Base-by-base conservation (phyloP, 2,888 invertebrate genomes). In the Endomychus coccineus region DNA sequence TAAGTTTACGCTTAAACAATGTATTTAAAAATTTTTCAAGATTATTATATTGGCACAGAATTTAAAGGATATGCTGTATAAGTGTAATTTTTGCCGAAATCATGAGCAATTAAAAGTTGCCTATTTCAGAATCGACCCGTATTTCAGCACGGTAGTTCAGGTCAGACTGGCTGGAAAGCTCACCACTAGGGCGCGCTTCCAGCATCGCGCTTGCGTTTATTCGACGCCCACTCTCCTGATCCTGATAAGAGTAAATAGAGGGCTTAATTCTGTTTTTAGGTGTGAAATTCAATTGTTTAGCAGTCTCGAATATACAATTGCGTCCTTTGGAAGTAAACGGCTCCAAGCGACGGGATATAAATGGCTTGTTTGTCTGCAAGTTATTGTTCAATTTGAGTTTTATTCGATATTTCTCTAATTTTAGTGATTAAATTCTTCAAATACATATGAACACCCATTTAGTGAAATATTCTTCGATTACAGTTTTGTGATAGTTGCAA, bases 151-250 rank as follows among this genome's bases (percentile, higher is more conserved):
- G 58, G 55, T 52, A 52, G 58, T 59, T 62, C 59, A 58, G 63
- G 62, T 62, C 62, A 62, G 59, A 62, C 61, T 63, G 54, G 45
- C 51, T 62, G 48, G 35, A 46, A 54, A 54, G 59, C 57, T 54
- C 52, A 40, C 55, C 61, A 52, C 45, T 35, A 56, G 62, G 51
- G 46, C 61, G 54, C 61, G 59, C 55, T 46, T 31, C 4, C 9
- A 14, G n/a, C 10, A 16, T 34, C 36, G 50, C 56, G 55, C 55
- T 44, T 44, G 55, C 54, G 55, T 51, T 36, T 34, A 30, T 27
- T 34, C 39, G 36, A 27, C 49, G 49, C 50, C 52, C 50, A 49
- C 50, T 46, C 38, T 35, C 16, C 15, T 21, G 46, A 39, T 28
- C 24, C 36, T 22, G 36, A 31, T 24, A 27, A 41, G 48, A 50